A percentile compares a stretch with the other conserved stretches of the same genome.
These are phyloP conservation scores for Sylvilagus floridanus DNA, from an alignment of 2,797 vertebrate genomes.

Conservation along the genomic window DNA sequence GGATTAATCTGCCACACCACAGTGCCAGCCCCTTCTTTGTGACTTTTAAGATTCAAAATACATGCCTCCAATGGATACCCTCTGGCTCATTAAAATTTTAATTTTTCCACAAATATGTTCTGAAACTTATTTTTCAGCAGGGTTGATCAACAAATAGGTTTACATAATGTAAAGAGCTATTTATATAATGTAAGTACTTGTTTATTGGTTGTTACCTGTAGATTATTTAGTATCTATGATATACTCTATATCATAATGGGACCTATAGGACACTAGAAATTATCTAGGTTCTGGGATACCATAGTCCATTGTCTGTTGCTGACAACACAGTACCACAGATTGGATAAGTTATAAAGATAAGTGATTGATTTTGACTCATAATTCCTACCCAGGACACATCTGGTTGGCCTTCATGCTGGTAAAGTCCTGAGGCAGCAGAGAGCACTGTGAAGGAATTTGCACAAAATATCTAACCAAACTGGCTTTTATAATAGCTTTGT, in stretches of 20 bases:
- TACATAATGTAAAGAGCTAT: background rate
- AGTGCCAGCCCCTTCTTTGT: too few species aligned
- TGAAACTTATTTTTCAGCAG: slow-evolving; percentile 43
- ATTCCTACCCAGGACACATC: background rate
- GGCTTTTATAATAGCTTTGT: background rate
- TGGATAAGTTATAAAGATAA: background rate
- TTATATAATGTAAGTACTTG: background rate
- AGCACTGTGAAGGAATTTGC: background rate
- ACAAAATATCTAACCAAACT: background rate
- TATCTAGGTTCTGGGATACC: background rate
- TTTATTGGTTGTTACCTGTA: background rate
- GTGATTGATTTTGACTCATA: background rate
- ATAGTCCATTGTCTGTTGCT: background rate
- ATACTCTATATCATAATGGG: background rate
- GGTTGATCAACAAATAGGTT: background rate
- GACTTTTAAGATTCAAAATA: background rate
- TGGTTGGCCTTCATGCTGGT: background rate
- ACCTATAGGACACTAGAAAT: background rate
- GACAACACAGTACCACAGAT: background rate
- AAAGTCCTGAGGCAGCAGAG: background rate
- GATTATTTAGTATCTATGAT: background rate
- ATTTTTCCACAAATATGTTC: background rate
- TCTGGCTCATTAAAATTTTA: background rate
- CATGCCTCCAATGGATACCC: background rate
- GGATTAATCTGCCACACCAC: too few species aligned